Evolutionary conservation across 2,888 invertebrate species (phyloP).

Genomic region (Erebia aethiops): DNA sequence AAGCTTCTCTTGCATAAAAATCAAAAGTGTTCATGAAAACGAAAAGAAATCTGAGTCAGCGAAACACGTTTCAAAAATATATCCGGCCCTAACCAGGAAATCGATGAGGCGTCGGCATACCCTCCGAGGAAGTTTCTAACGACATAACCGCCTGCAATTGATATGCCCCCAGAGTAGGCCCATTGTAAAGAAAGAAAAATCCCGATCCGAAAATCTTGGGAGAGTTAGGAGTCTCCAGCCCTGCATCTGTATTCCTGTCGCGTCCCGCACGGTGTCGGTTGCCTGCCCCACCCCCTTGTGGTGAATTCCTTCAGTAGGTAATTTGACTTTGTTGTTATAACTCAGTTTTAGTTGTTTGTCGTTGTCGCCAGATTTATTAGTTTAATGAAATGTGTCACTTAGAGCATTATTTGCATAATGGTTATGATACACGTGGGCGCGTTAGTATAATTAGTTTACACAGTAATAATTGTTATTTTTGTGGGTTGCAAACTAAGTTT

Average conservation of each 20-base stretch:
- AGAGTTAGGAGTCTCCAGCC: slow-evolving; percentile 70
- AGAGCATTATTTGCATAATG: slow-evolving; percentile 48
- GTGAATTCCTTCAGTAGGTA: slow-evolving; percentile 81
- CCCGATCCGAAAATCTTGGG: slow-evolving; percentile 81
- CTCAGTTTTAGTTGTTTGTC: slow-evolving; percentile 81
- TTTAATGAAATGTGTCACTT: slow-evolving; percentile 71
- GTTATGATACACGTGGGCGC: slow-evolving; percentile 25
- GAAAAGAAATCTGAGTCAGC: slow-evolving; percentile 20
- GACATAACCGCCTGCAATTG: slow-evolving; percentile 84
- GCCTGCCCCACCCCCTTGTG: slow-evolving; percentile 60
- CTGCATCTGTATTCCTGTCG: slow-evolving; percentile 75
- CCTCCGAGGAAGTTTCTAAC: slow-evolving; percentile 78
- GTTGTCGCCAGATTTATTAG: slow-evolving; percentile 78
- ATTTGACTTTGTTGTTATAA: slow-evolving; percentile 83
- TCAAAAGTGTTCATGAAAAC: neutral
- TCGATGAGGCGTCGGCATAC: slow-evolving; percentile 69
- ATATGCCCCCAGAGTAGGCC: slow-evolving; percentile 82
- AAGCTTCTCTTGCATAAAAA: neutral
- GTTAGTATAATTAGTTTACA: slow-evolving; percentile 13
- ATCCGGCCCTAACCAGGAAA: slow-evolving; percentile 67
- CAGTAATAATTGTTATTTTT: slow-evolving; percentile 9
- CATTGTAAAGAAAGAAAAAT: slow-evolving; percentile 84
- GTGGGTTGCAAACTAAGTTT: neutral
- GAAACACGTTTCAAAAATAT: slow-evolving; percentile 44
- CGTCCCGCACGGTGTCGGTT: slow-evolving; percentile 70